Base-by-base conservation (phyloP, 2,797 vertebrate genomes). In the Pseudotriccus pelzelni region DNA sequence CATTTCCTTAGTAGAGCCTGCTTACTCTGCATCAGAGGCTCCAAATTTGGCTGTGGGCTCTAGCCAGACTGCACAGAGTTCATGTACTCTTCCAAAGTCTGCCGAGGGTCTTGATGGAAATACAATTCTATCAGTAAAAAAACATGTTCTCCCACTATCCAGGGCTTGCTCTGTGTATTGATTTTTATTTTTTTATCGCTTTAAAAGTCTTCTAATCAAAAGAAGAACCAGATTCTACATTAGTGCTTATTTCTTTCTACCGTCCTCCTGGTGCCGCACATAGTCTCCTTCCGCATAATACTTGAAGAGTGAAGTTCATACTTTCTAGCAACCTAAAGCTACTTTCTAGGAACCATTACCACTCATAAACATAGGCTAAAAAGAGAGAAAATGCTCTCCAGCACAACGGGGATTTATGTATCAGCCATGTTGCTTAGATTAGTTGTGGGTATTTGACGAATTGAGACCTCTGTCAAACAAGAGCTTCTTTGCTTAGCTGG, bases 71-170 rank as follows among this genome's bases (percentile, higher is more conserved):
- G 73, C 64, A 92, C 16, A 41, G 39, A 63, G n/a, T 39, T 92
- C 62, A 50, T 82, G 41, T 41, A 64, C 83, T 93, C 85, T 83
- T 87, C 89, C 50, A 87, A 74, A 95, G 84, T 91, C 74, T 78
- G 11, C 74, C 56, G 53, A 76, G 75, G 55, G 37, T 67, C 62
- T 63, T 92, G 72, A 68, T 73, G 73, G 63, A 96, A 97, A 83
- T 47, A 87, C 28, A 36, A 8, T 50, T 87, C 70, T 81, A 25
- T 66, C 74, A 70, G 55, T 81, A 95, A 93, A 68, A 89, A 88
- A 87, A 70, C 49, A 63, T 20, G 27, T 66, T 91, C 53, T 96
- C 34, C 16, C 39, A 91, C 86, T 74, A 91, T 58, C 28, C 30
- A 72, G 74, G 49, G 10, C 77, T 87, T 74, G 53, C 70, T 94